Conservation (phyloP, 2,113 vertebrate species). For the Camelus dromedarius region DNA sequence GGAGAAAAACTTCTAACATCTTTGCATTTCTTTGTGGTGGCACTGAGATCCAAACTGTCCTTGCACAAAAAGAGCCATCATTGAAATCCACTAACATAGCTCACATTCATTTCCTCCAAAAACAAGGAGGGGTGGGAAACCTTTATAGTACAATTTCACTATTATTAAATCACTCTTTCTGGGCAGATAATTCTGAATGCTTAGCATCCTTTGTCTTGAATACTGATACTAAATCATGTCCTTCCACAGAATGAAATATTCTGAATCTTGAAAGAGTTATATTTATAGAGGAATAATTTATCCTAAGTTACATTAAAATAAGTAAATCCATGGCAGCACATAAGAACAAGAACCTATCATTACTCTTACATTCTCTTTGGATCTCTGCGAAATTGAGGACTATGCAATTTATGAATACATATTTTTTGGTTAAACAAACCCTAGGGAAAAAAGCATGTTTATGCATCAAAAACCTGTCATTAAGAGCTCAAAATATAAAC, state of each 20-base stretch:
- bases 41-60: conserved; percentile 22
- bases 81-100: conserved; percentile 35
- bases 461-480: conserved; percentile 77
- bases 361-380: conserved; percentile 67
- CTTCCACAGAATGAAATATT: conserved; percentile 55
- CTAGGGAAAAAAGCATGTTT: conserved; percentile 60
- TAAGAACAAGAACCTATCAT: conserved; percentile 71
- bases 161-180: conserved; percentile 56
- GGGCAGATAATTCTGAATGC: conserved; percentile 22
- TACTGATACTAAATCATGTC: conserved; percentile 37
- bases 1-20: conserved; percentile 34
- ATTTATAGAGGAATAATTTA: conserved; percentile 62
- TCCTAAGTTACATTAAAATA: conserved; percentile 62
- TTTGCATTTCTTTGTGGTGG: conserved; percentile 33
- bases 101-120: conserved; percentile 31
- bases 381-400: conserved; percentile 70
- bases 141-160: neutral
- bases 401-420: conserved; percentile 57
- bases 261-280: conserved; percentile 66
- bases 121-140: neutral
- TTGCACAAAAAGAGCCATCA: conserved; percentile 33
- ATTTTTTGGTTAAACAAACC: conserved; percentile 66
- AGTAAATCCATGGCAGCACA: conserved; percentile 59
- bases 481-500: conserved; percentile 71
- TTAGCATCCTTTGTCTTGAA: conserved; percentile 49